These are phyloP conservation scores for Epinephelus coioides DNA, from an alignment of 2,797 vertebrate genomes.

Conservation along the genomic window DNA sequence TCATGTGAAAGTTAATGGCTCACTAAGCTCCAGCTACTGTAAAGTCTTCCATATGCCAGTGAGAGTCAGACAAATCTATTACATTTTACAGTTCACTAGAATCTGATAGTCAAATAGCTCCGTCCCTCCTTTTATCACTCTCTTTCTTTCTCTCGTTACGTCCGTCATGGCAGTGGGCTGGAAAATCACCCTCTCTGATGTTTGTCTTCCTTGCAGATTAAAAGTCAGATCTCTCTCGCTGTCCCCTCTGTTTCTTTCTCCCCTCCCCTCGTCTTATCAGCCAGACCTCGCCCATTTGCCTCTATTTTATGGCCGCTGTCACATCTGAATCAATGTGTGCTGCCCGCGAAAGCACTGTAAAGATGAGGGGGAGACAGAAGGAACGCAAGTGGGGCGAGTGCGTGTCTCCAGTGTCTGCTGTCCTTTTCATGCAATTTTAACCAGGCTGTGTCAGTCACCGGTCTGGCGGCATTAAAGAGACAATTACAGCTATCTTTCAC, in stretches of 20 bases:
- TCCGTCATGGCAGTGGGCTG: conserved; percentile 66
- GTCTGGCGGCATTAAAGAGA: conserved; percentile 82
- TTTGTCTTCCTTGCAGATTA: conserved; percentile 76
- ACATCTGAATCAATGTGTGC: conserved; percentile 76
- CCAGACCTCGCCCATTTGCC: conserved; percentile 68
- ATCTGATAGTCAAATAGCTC: conserved; percentile 64
- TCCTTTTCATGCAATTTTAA: conserved; percentile 81
- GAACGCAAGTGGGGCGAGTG: not conserved
- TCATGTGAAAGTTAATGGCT: conserved; percentile 57
- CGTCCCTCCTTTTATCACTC: conserved; percentile 62
- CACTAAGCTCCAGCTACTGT: conserved; percentile 55
- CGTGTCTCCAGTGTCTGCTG: conserved; percentile 35
- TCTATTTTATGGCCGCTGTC: conserved; percentile 71
- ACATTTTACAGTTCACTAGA: conserved; percentile 66
- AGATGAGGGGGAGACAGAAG: not conserved
- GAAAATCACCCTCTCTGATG: conserved; percentile 80
- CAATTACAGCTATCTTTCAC: conserved; percentile 88
- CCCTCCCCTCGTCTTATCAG: conserved; percentile 53
- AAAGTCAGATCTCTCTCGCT: conserved; percentile 63
- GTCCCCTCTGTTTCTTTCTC: conserved; percentile 49
- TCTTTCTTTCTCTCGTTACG: conserved; percentile 52
- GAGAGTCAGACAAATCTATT: conserved; percentile 68
- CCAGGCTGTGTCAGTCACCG: conserved; percentile 83
- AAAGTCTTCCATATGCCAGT: conserved; percentile 68
- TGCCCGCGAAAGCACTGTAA: conserved; percentile 58